These are phyloP conservation scores for Dicycla oo DNA, from an alignment of 2,888 invertebrate species.

Conservation along the genomic window DNA sequence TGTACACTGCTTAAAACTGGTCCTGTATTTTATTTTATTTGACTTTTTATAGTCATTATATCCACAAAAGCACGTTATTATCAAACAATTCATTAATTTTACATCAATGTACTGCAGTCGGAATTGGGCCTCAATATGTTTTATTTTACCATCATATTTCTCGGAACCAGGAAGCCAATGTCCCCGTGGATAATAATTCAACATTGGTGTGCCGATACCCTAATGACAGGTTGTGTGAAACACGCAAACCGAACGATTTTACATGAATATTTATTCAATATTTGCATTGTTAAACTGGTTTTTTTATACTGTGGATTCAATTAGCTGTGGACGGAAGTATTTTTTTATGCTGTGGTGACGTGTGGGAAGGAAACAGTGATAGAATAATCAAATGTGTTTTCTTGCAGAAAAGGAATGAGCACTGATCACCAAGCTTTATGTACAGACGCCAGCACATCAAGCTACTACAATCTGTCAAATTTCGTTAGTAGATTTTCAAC, in stretches of 20 bases:
- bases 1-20: too few relatives aligned
- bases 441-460: too few relatives aligned
- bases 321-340: conserved; percentile 11
- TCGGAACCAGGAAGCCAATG: conserved; percentile 6
- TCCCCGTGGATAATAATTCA: conserved; percentile 1
- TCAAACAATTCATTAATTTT: background rate
- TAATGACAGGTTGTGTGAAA: conserved; percentile 36
- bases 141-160: background rate
- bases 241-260: conserved; percentile 21
- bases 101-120: background rate
- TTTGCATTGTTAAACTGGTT: conserved; percentile 28
- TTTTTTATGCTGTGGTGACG: conserved; percentile 5
- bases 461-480: too few relatives aligned
- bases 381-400: background rate
- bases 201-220: conserved; percentile 12
- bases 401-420: too few relatives aligned
- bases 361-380: background rate
- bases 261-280: conserved; percentile 47
- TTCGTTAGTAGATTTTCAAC: too few relatives aligned
- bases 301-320: conserved; percentile 27
- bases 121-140: background rate
- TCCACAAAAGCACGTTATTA: background rate
- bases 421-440: background rate
- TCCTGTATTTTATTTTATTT: too few relatives aligned
- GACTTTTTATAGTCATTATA: too few relatives aligned